Evolutionary conservation across 1,140 invertebrate species (phyloP), one percentile per base, ranked within the genome.

Genomic region (Microplitis demolitor): DNA sequence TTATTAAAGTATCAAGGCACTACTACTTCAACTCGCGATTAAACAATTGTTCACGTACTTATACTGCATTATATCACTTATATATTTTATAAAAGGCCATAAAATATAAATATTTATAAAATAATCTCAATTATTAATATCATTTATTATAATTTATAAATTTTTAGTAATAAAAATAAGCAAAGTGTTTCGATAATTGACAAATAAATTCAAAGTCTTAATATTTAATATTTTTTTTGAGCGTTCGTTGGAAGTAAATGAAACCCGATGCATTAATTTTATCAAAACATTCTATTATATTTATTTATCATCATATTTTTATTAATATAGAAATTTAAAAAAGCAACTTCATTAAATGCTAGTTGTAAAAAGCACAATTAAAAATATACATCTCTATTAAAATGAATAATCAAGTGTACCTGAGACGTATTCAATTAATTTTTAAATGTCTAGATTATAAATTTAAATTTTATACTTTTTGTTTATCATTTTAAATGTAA

Each of bases 1-100:
- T 66, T 73, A 78, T 79, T 77, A 79, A 79, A 45, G 72, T 82
- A 79, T 78, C 78, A 84, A 84, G 83, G 82, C 82, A 83, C 81
- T 82, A 78, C 72, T 76, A 72, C 62, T 71, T 71, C 6, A 45
- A 45, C 39, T 6, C 39, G 39, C 24, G 24, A 24, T 24, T 1
- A 24, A 24, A 78, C 72, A 53, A 54, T 56, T 66, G 66, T 53
- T 72, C 56, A 33, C 45, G 34, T 58, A 66, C n/a, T 31, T 66
- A 9, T 24, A 24, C 0, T 24, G 24, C 24, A 24, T 24, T 24
- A 24, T 24, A 66, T 34, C 6, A 24, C 33, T 53, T 14, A 56
- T 71, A 11, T 31, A 35, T 11, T 37, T 33, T 31, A 33, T 35
- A 58, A 33, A 35, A 16, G 6, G 16, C 33, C 34, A 14, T 39